Evolutionary conservation across 2,113 vertebrate species (phyloP), one percentile per base, ranked within the genome.

Genomic region (Podarcis raffonei): DNA sequence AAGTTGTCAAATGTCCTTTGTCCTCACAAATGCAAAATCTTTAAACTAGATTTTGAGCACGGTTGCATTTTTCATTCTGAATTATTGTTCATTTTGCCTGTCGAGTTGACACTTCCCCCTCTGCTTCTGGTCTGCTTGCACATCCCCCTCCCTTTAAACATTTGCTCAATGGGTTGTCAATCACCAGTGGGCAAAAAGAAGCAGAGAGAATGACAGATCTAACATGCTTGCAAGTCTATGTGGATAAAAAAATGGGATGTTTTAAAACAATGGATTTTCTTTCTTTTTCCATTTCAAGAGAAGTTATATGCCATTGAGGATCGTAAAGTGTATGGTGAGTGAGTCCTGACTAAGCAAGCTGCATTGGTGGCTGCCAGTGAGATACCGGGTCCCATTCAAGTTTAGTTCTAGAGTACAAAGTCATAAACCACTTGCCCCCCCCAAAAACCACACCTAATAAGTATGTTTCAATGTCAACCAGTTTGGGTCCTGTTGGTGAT

Each of bases 1-100:
- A 96, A 94, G 95, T 95, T 95, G 89, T 96, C 93, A 95, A 95
- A 94, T 90, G 79, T 92, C 89, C 86, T 96, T 96, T 94, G 93
- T 95, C 88, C 91, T 95, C 91, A 84, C 87, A 94, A 89, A 95
- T 71, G 86, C 88, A 93, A 94, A 94, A 93, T 93, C 92, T 90
- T 94, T 81, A 94, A 87, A 92, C 87, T 89, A 94, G 89, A 87
- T 86, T 85, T 92, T 30, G 92, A 90, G 87, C 71, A 71, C 74
- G 78, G 89, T 93, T 94, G 77, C 90, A 74, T 94, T 95, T 57
- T 95, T 92, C 42, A 90, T 93, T 94, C 90, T 89, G 90, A 94
- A 94, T 92, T 93, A 94, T 92, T 92, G 91, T 91, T 95, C 87
- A 42, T 93, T 94, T 83, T 89, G 94, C 83, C 71, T 93, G 76